A percentile compares a stretch with the other conserved stretches of the same genome.
phyloP scores from a whole-genome alignment of 23 tunicate genomes.

The Trididemnum nubilum region DNA sequence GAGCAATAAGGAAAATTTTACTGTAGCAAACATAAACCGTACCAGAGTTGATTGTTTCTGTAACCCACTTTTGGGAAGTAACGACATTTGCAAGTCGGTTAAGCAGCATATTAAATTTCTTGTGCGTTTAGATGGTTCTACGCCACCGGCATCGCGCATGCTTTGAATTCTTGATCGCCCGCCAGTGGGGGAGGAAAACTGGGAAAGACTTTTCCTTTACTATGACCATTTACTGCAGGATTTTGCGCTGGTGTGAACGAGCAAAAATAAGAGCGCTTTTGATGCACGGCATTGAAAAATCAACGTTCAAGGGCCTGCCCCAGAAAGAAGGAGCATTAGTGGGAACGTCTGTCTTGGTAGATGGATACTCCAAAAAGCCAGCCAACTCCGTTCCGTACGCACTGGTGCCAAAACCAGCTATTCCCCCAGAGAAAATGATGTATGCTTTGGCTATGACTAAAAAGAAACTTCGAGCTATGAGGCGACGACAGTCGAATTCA shows the following conservation, averaged over 20 bases:
- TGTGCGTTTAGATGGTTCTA: conserved; percentile 61
- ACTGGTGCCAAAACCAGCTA: conserved; percentile 59
- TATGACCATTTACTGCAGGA: conserved; percentile 60
- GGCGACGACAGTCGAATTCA: not conserved
- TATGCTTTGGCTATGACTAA: conserved; percentile 55
- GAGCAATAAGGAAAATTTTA: no score
- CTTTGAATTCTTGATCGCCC: conserved; percentile 78
- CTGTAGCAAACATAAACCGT: no score
- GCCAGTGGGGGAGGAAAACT: conserved; percentile 91
- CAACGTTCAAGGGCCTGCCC: conserved; percentile 73
- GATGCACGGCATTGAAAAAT: conserved; percentile 65
- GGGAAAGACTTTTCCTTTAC: conserved; percentile 70
- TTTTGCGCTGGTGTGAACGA: conserved; percentile 80
- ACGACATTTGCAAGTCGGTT: no score
- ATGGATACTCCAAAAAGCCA: conserved; percentile 68
- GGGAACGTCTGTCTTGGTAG: conserved; percentile 69
- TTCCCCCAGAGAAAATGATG: conserved; percentile 50
- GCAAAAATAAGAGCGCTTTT: conserved; percentile 62
- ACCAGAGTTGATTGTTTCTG: no score
- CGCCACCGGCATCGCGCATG: conserved; percentile 69
- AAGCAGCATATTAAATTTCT: no score
- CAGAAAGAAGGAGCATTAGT: conserved; percentile 79
- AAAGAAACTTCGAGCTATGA: conserved; percentile 32
- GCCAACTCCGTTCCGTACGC: conserved; percentile 67
- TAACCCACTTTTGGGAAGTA: no score